A percentile compares a stretch with the other conserved stretches of the same genome.
These are phyloP conservation scores for Macaria notata DNA, from an alignment of 2,888 invertebrate genomes.

Conservation along the genomic window DNA sequence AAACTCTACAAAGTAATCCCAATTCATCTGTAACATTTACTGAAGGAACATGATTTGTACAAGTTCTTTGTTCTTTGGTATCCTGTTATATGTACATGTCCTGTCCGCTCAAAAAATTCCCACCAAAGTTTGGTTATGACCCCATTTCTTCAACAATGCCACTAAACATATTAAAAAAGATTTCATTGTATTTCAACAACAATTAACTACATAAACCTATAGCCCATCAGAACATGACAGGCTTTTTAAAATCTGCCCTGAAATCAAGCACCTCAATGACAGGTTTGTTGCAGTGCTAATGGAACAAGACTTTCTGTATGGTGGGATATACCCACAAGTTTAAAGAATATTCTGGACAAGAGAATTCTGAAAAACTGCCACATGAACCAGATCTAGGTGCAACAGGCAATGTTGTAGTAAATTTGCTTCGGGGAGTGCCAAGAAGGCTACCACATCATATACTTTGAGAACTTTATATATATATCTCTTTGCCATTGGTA, in stretches of 20 bases:
- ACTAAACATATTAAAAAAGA: slow-evolving; percentile 33
- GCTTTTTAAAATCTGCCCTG: slow-evolving; percentile 33
- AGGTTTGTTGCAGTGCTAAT: slow-evolving; percentile 41
- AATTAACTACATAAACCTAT: slow-evolving; percentile 38
- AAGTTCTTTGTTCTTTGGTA: slow-evolving; percentile 30
- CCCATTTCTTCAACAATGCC: slow-evolving; percentile 36
- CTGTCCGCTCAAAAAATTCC: slow-evolving; percentile 37
- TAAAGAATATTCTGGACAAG: slow-evolving; percentile 47
- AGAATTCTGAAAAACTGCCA: slow-evolving; percentile 37
- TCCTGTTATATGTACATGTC: slow-evolving; percentile 30
- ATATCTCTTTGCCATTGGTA: too few species aligned
- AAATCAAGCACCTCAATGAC: slow-evolving; percentile 37
- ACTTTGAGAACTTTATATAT: slow-evolving; percentile 21
- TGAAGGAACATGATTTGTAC: slow-evolving; percentile 25
- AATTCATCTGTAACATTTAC: slow-evolving; percentile 26
- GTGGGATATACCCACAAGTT: slow-evolving; percentile 33
- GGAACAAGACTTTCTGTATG: slow-evolving; percentile 39
- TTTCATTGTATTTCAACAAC: slow-evolving; percentile 37
- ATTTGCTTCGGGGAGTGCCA: too few species aligned
- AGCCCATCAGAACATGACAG: slow-evolving; percentile 38
- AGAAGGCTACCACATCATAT: too few species aligned
- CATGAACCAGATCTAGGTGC: slow-evolving; percentile 40
- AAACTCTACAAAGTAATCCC: too few species aligned
- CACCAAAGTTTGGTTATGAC: slow-evolving; percentile 33
- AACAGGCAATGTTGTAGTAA: slow-evolving; percentile 38